Evolutionary conservation across 2,113 vertebrate species (phyloP).

Genomic region (Catagonus wagneri): DNA sequence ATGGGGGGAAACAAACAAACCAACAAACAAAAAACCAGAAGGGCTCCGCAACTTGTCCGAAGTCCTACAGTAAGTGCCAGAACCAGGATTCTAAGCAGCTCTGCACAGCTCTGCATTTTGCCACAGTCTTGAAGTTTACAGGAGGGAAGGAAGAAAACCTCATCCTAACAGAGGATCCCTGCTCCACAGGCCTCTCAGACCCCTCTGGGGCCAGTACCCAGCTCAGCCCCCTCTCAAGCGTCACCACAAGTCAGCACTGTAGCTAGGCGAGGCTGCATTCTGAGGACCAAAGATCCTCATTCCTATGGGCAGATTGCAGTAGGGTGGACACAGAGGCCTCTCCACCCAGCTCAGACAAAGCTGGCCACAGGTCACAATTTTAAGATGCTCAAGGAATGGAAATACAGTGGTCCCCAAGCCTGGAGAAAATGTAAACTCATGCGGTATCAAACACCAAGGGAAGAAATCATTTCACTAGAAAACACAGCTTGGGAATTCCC

Average conservation of each 20-base stretch:
- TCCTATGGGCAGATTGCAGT: not conserved
- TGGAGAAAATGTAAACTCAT: not conserved
- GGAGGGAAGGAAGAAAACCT: not conserved
- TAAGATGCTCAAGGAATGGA: not conserved
- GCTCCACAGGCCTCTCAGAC: not conserved
- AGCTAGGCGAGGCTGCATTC: not conserved
- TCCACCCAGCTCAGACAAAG: not conserved
- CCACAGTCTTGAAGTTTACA: not conserved
- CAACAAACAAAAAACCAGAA: not conserved
- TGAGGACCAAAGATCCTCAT: not conserved
- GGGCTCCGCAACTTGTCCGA: no score
- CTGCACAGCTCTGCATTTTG: not conserved
- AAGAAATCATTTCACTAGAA: not conserved
- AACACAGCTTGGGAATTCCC: not conserved
- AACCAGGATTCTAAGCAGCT: not conserved
- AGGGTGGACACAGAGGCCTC: not conserved
- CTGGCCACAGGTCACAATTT: not conserved
- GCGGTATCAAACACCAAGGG: not conserved
- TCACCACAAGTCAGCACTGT: not conserved
- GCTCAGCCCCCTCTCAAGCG: not conserved
- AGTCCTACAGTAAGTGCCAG: not conserved
- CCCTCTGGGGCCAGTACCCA: fast-evolving
- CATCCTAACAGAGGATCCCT: not conserved
- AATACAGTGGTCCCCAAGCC: not conserved
- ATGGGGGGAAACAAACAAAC: no score